Base-by-base conservation (phyloP, 2,888 invertebrate genomes). In the Zaprionus lineosus region DNA sequence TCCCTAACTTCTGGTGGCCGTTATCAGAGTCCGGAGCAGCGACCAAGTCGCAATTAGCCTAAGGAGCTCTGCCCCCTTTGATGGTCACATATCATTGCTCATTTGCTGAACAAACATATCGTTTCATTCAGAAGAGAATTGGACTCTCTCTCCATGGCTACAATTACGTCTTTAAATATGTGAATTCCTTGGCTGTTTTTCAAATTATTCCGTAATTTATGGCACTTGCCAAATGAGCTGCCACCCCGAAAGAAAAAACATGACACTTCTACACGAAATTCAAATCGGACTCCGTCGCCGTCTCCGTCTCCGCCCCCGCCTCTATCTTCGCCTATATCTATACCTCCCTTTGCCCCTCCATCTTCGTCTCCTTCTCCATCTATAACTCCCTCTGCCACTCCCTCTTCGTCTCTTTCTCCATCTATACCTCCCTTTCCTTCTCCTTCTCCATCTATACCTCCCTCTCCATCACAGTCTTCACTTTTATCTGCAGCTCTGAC, bases 141-240 rank as follows among this genome's bases (percentile, higher is more conserved):
- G 21, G 31, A 18, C 18, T 37, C 19, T 46, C 50, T 53, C 47
- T 71, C 65, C 59, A 50, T 61, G 51, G 52, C 26, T 36, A 28
- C 24, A 33, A 60, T 68, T 60, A 59, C 37, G 57, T 33, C 21
- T 46, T 66, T 59, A 47, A 53, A 59, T 53, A 40, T 59, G 39
- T 46, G 36, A 51, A 15, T 43, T 60, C 11, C 51, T 31, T 16
- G 15, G 36, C 14, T 48, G 21, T 39, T 55, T 56, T 44, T 50
- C 12, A 69, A 75, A 72, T 69, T 60, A 56, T 74, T 62, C 41
- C 53, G 47, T 84, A 63, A 78, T 78, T 78, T 78, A 78, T 84
- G 63, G 47, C 71, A 18, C 56, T 67, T 53, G 53, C 59, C 65
- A 79, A 83, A 65, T 73, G 71, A 74, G 44, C 64, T 55, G 26